Percentiles rank a stretch among this genome's conserved stretches.
These are phyloP conservation scores for Phodopus roborovskii DNA, from an alignment of 2,113 vertebrate genomes.

Conservation along the genomic window DNA sequence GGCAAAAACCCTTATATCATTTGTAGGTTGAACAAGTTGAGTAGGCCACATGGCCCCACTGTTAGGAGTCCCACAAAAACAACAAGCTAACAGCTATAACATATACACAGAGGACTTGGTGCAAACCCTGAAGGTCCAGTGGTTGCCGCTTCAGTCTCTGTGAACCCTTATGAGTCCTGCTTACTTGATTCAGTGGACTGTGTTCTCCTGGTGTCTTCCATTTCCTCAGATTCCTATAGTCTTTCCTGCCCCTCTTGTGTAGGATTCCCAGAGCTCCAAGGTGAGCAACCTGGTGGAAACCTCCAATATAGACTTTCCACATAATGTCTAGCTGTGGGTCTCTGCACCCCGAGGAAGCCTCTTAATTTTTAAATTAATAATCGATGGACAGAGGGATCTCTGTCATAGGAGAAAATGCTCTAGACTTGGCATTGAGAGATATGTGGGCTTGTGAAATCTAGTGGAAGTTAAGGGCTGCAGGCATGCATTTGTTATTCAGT, in stretches of 20 bases:
- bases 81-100: background rate
- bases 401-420: no score
- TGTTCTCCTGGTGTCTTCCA: background rate
- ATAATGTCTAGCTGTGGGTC: background rate
- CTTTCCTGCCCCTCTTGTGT: background rate
- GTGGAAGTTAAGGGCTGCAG: background rate
- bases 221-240: background rate
- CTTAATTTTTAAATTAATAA: background rate
- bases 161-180: background rate
- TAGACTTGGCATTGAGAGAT: background rate
- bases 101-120: background rate
- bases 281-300: background rate
- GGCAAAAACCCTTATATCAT: background rate
- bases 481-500: background rate
- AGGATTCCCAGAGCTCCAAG: background rate
- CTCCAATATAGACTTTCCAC: background rate
- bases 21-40: background rate
- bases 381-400: background rate
- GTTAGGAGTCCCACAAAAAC: background rate
- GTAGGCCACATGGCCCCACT: no score
- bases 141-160: background rate
- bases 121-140: accelerated
- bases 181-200: background rate
- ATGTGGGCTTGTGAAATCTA: background rate
- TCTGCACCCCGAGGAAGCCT: background rate